Evolutionary conservation across 1,140 invertebrate genomes (phyloP), one percentile per base, ranked within the genome.

Genomic region (Philotrypesis tridentata): DNA sequence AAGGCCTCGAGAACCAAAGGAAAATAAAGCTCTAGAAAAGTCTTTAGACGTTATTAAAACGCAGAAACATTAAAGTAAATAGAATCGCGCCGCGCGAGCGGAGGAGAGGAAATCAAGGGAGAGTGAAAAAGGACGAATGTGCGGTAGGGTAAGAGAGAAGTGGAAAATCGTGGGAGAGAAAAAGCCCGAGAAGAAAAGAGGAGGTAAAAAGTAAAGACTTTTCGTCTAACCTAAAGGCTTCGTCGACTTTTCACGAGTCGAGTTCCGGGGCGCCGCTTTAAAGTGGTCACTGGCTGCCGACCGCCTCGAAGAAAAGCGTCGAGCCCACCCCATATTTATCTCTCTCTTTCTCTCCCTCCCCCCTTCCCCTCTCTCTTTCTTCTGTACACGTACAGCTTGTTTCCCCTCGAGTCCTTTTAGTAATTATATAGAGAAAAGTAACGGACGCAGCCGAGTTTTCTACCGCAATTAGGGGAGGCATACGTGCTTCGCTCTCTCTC

Each of bases 61-160:
- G 79, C 29, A 60, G 63, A 75, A 80, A 80, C 60, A 80, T 74
- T 67, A 75, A 75, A 75, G 79, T 40, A 75, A 80, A 80, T 74
- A 80, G 63, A 82, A 82, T 76, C 29, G 60, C 61, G 29, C 21
- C 29, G 23, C 0, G 31, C 60, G 25, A 31, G 31, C 40, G 43
- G 61, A 14, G 12, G 3, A 61, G 60, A 2, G n/a, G 25, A 43
- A 72, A 25, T 25, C 23, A 33, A 43, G n/a, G 12, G 29, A 73
- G 12, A 7, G 27, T 29, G 17, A 60, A 33, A 14, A 75, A 31
- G 17, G 29, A 37, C 23, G 31, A 21, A 14, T 25, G 61, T 9
- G 23, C 1, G n/a, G 23, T 23, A 4, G 27, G 11, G 23, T 6
- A 11, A 29, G 23, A 11, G 11, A 4, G 1, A 40, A 23, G 11